phyloP scores from a whole-genome alignment of 2,888 invertebrate species.

The Rugalucina vietnamica region DNA sequence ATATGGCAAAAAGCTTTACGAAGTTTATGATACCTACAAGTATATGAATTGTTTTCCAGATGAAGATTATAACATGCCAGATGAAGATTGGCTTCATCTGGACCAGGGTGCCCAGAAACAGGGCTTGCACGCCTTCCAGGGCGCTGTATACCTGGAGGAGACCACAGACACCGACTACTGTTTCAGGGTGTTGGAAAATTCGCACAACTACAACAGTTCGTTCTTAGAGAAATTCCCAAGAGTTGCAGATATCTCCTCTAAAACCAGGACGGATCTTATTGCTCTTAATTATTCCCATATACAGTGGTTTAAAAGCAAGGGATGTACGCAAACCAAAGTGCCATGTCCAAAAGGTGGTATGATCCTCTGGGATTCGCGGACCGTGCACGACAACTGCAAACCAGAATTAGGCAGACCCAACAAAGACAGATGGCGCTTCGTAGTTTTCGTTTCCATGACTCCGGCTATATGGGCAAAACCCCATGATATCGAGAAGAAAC shows the following conservation, averaged over 20 bases:
- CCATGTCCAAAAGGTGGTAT: slow-evolving; percentile 68
- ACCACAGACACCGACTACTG: slow-evolving; percentile 54
- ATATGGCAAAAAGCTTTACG: too few species aligned
- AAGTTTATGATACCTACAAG: too few species aligned
- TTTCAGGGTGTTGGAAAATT: slow-evolving; percentile 55
- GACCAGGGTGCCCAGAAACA: slow-evolving; percentile 56
- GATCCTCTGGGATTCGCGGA: slow-evolving; percentile 70
- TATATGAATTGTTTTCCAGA: too few species aligned
- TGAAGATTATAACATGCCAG: not conserved
- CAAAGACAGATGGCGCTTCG: slow-evolving; percentile 63
- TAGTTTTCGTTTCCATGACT: slow-evolving; percentile 69
- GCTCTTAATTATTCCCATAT: too few species aligned
- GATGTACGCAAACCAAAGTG: slow-evolving; percentile 29
- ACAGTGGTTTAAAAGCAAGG: not conserved
- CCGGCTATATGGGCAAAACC: slow-evolving; percentile 66
- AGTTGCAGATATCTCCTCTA: too few species aligned
- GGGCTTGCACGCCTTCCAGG: slow-evolving; percentile 69
- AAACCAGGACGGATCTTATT: too few species aligned
- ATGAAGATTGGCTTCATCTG: slow-evolving; percentile 41
- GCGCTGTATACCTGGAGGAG: slow-evolving; percentile 67
- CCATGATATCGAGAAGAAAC: slow-evolving; percentile 53
- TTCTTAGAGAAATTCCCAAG: slow-evolving; percentile 46
- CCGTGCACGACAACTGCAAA: slow-evolving; percentile 65
- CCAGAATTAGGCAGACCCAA: slow-evolving; percentile 52
- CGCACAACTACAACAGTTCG: slow-evolving; percentile 53